phyloP scores from a whole-genome alignment of 1,140 invertebrate genomes.

The Gyrodactylus bullatarudis region DNA sequence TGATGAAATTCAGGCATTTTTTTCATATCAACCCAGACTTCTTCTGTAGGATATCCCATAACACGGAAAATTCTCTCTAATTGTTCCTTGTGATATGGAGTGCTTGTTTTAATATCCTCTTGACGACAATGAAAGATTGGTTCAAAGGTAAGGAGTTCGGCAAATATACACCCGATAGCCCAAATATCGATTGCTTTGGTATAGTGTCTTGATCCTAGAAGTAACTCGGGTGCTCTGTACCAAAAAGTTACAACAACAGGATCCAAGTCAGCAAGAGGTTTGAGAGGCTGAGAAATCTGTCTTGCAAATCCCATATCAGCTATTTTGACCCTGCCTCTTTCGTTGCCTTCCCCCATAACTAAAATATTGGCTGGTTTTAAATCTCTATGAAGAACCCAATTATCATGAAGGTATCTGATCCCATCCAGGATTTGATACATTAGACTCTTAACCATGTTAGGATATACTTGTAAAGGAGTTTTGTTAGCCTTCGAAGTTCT shows the following conservation, averaged over 20 bases:
- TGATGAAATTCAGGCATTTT: slow-evolving; percentile 98
- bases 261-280: slow-evolving; percentile 54
- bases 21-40: slow-evolving; percentile 96
- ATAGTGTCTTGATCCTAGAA: slow-evolving; percentile 81
- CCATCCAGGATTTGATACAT: slow-evolving; percentile 94
- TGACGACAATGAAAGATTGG: slow-evolving; percentile 97
- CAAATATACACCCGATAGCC: slow-evolving; percentile 98
- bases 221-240: slow-evolving; percentile 81
- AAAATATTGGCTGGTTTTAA: slow-evolving; percentile 76
- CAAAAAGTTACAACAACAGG: slow-evolving; percentile 99
- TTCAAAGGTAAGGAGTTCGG: slow-evolving; percentile 34
- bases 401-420: slow-evolving; percentile 93
- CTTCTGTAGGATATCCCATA: slow-evolving; percentile 76
- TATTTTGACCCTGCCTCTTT: slow-evolving; percentile 82
- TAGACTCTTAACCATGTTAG: slow-evolving; percentile 49
- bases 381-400: slow-evolving; percentile 96
- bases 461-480: slow-evolving; percentile 64
- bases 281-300: slow-evolving; percentile 82
- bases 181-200: slow-evolving; percentile 98
- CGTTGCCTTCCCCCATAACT: slow-evolving; percentile 89
- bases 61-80: slow-evolving; percentile 96
- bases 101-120: slow-evolving; percentile 97
- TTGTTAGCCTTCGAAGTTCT: slow-evolving; percentile 88
- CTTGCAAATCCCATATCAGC: slow-evolving; percentile 99
- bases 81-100: slow-evolving; percentile 98